Conservation (phyloP, 2,888 invertebrate species). For the Drosophila lacicola region DNA sequence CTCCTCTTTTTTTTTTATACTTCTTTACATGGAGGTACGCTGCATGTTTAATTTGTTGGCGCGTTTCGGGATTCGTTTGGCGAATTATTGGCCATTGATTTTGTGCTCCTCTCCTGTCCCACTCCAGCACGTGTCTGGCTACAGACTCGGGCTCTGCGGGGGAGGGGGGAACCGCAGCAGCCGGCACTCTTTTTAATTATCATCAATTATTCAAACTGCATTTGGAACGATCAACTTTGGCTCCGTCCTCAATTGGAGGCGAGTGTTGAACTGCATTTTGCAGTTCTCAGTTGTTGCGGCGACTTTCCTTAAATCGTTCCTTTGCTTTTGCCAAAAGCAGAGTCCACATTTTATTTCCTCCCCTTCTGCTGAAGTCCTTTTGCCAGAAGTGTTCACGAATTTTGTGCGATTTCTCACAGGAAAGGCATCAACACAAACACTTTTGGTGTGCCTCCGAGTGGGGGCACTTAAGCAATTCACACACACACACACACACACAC, state of each 20-base stretch:
- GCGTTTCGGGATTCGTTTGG: slow-evolving; percentile 72
- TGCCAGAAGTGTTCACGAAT: slow-evolving; percentile 63
- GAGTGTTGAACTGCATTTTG: slow-evolving; percentile 47
- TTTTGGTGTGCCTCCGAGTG: slow-evolving; percentile 66
- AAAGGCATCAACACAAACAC: slow-evolving; percentile 85
- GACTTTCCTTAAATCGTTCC: no score
- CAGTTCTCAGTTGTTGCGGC: neutral
- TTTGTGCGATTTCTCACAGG: slow-evolving; percentile 84
- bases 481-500: slow-evolving; percentile 34
- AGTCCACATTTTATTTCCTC: slow-evolving; percentile 1
- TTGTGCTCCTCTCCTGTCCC: slow-evolving; percentile 29
- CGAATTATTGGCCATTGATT: slow-evolving; percentile 82
- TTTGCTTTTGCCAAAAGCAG: no score
- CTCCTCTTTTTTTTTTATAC: neutral
- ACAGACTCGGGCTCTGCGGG: neutral
- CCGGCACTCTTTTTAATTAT: slow-evolving; percentile 81
- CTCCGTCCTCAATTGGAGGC: slow-evolving; percentile 72
- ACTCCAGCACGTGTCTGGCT: slow-evolving; percentile 32
- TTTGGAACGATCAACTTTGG: slow-evolving; percentile 85
- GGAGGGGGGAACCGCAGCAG: slow-evolving; percentile 28
- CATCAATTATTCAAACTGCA: slow-evolving; percentile 85
- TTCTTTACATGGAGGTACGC: slow-evolving; percentile 5
- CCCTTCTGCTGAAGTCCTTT: slow-evolving; percentile 26
- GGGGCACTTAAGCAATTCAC: slow-evolving; percentile 56
- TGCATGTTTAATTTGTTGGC: slow-evolving; percentile 56